Conservation (phyloP, 2,797 vertebrate genomes). For the Passerculus sandwichensis region DNA sequence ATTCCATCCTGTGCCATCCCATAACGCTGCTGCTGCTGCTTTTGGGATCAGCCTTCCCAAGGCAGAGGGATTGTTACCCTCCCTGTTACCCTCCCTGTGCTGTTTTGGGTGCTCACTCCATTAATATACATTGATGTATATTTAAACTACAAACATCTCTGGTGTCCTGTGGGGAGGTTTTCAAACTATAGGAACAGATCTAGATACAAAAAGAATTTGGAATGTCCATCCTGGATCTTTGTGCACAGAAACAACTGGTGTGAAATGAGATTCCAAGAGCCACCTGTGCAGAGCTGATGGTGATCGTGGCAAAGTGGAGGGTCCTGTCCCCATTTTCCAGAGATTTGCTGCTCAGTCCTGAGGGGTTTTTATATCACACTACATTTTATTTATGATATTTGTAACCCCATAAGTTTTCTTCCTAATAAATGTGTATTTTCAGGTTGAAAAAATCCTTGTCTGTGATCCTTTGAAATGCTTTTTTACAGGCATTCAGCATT, state of each 20-base stretch:
- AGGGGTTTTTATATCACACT: not conserved
- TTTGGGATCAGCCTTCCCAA: not conserved
- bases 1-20: not conserved
- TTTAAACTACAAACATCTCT: not conserved
- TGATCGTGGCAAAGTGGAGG: not conserved
- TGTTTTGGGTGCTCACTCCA: not conserved
- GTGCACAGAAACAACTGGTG: fast-evolving
- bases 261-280: not conserved
- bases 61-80: fast-evolving
- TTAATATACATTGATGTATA: fast-evolving
- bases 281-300: not conserved
- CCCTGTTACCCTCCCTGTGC: fast-evolving
- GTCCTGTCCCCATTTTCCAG: not conserved
- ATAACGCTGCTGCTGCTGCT: fast-evolving
- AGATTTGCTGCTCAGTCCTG: not conserved
- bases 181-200: not conserved
- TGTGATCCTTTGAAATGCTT: slow-evolving; percentile 17
- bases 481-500: not conserved
- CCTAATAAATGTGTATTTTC: slow-evolving; percentile 13
- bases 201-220: not conserved
- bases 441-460: not conserved
- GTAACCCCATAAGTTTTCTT: not conserved
- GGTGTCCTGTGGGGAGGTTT: not conserved
- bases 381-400: not conserved
- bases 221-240: not conserved